Conservation (phyloP, 37 sponge, comb jelly and placozoan species). For the Haliclona indistincta region DNA sequence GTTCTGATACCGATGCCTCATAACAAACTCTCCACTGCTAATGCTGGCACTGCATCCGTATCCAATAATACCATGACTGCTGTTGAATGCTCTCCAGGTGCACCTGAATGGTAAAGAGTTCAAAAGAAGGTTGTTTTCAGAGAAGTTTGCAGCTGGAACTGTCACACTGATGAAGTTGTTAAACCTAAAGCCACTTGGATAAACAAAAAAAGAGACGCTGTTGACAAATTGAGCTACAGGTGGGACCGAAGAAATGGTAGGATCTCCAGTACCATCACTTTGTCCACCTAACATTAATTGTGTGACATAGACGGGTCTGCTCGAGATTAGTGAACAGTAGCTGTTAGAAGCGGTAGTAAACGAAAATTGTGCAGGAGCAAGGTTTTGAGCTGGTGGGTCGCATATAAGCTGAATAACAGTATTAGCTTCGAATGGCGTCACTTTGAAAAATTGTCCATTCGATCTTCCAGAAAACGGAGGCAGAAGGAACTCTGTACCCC, state of each 20-base stretch:
- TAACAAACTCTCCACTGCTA: not conserved
- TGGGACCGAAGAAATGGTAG: conserved; percentile 1
- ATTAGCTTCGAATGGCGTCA: not conserved
- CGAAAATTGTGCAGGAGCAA: too few species aligned
- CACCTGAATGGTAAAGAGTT: not conserved
- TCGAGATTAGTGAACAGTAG: not conserved
- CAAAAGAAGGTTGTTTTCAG: not conserved
- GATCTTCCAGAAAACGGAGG: conserved; percentile 8
- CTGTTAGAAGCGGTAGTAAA: not conserved
- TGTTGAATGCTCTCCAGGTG: not conserved
- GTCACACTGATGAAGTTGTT: conserved; percentile 8
- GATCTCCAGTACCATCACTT: conserved; percentile 7
- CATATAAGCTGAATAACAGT: too few species aligned
- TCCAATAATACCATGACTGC: not conserved
- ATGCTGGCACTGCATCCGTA: conserved; percentile 6
- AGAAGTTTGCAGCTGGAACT: not conserved
- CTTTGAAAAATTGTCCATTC: not conserved
- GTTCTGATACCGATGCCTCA: not conserved
- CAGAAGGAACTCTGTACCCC: conserved; percentile 2
- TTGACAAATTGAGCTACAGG: conserved; percentile 7
- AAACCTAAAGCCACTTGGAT: not conserved
- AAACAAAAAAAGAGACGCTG: not conserved
- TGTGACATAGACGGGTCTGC: not conserved
- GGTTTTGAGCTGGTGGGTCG: too few species aligned
- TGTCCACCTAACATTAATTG: not conserved